These are phyloP conservation scores for Muscidifurax raptorellus DNA, from an alignment of 1,140 invertebrate species.

Conservation along the genomic window DNA sequence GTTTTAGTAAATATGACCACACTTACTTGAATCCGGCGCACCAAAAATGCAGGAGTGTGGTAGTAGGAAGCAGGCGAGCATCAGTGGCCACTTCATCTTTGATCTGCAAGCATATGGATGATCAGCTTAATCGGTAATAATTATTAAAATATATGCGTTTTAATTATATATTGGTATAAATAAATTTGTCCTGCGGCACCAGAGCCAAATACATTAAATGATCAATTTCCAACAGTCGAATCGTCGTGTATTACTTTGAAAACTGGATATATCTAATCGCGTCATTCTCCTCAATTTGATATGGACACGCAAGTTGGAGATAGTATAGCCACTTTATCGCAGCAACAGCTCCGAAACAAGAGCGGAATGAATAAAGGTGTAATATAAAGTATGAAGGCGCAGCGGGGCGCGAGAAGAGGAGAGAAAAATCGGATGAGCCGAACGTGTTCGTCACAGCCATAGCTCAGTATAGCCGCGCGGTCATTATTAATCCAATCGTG, in stretches of 20 bases:
- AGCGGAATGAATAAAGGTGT: not conserved
- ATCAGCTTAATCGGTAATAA: not conserved
- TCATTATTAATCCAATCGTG: slow-evolving; percentile 46
- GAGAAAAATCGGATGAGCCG: slow-evolving; percentile 14
- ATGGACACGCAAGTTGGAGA: no score
- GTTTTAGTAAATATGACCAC: no score
- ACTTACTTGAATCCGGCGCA: slow-evolving; percentile 65
- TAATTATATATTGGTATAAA: no score
- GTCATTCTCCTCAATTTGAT: no score
- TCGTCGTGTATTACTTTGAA: no score
- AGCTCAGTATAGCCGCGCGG: not conserved
- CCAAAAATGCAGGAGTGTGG: slow-evolving; percentile 65
- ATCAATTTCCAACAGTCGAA: no score
- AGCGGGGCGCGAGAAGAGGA: not conserved
- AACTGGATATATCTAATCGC: no score
- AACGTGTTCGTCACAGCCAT: not conserved
- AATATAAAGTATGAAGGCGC: not conserved
- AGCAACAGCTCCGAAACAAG: no score
- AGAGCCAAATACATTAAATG: no score
- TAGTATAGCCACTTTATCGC: no score
- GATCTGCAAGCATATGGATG: slow-evolving; percentile 56
- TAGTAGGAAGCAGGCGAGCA: slow-evolving; percentile 66
- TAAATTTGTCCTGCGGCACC: no score
- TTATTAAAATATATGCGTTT: no score
- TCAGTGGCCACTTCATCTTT: slow-evolving; percentile 71